Base-by-base conservation (phyloP, 2,113 vertebrate species). In the Boleophthalmus pectinirostris region DNA sequence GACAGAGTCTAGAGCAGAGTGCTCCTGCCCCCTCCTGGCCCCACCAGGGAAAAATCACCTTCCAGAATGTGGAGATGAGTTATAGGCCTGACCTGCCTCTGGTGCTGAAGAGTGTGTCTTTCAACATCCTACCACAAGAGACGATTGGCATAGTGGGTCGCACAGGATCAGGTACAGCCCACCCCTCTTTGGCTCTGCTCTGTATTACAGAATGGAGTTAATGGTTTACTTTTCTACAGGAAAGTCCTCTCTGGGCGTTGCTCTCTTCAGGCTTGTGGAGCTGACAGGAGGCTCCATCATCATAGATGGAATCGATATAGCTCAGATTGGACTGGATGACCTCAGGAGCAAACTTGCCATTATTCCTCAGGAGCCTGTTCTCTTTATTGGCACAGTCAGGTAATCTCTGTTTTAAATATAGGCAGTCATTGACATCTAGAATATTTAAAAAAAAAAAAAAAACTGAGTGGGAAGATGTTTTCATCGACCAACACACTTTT, bases 311-410 rank as follows among this genome's bases (percentile, higher is more conserved):
- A 80, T 94, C 79, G 80, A 93, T 83, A 94, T 94, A 3, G 84
- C 91, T 66, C 86, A 90, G 70, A 91, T 93, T 70, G 91, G 94
- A 73, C 81, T 95, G 73, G 84, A 94, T 60, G 89, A 93, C 78
- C 89, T 95, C 76, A 91, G 94, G 66, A 93, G 89, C 88, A 94
- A 92, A 84, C 88, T 95, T 54, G 94, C 94, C 76, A 93, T 95
- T 85, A 95, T 95, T 80, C 94, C 94, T 65, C 94, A 95, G 81
- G 94, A 94, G 84, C 94, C 94, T 1, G 89, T 94, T 64, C 93
- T 94, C 66, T 94, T 94, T 77, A 92, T 94, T 16, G 94, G 94
- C 67, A 93, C 92, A 18, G 79, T 94, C 89, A 94, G 93, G 94
- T 94, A 84, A 87, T 76, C 66, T 54, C 33, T 33, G 66, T 72